A percentile compares a stretch with the other conserved stretches of the same genome.
phyloP scores from a whole-genome alignment of 2,113 vertebrate genomes.

The Mastomys natalensis region DNA sequence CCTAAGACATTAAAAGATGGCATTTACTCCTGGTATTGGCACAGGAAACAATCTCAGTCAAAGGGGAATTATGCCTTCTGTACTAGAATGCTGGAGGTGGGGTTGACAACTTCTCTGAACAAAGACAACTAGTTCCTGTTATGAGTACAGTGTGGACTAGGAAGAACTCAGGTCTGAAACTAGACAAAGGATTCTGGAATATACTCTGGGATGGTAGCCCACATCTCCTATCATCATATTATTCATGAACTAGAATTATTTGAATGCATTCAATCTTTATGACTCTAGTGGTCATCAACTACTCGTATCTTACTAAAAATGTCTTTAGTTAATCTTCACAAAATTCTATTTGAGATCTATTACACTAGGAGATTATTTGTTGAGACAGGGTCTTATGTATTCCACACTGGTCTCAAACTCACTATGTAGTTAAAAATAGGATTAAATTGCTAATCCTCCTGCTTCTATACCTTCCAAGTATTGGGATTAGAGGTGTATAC shows the following conservation, averaged over 20 bases:
- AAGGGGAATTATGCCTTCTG: constrained; percentile 13
- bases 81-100: background rate
- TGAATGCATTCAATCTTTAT: background rate
- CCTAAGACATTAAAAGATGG: constrained; percentile 60
- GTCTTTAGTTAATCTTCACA: background rate
- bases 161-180: background rate
- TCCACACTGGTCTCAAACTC: background rate
- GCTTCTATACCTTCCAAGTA: background rate
- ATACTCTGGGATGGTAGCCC: background rate
- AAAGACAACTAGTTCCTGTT: constrained; percentile 1
- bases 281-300: background rate
- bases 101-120: constrained; percentile 26
- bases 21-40: constrained; percentile 46
- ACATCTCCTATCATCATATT: background rate
- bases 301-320: constrained; percentile 39
- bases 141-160: background rate
- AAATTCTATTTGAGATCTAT: background rate
- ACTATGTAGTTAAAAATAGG: background rate
- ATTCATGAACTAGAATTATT: constrained; percentile 9
- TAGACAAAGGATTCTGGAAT: background rate
- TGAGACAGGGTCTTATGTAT: background rate
- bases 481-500: background rate
- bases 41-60: constrained; percentile 51
- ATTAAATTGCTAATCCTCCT: background rate
- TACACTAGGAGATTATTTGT: background rate